phyloP scores from a whole-genome alignment of 2,113 vertebrate genomes.

The Anhinga anhinga region DNA sequence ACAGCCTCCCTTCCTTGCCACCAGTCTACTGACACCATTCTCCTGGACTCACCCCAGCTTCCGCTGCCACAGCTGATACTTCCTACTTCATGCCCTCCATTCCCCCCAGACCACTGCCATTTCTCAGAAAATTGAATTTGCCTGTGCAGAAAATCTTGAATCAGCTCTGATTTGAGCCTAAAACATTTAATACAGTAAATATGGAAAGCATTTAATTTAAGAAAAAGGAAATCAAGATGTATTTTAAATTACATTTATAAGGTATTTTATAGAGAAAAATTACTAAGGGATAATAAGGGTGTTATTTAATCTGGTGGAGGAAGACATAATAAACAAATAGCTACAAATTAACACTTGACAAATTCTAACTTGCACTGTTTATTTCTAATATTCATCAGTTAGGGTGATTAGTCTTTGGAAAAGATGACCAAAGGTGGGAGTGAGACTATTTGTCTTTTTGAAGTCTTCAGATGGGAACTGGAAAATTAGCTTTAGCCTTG shows the following conservation, averaged over 20 bases:
- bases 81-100: background rate
- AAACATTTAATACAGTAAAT: background rate
- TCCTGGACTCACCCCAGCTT: background rate
- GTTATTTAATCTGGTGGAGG: background rate
- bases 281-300: background rate
- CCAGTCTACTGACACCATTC: background rate
- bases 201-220: background rate
- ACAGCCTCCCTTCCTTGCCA: background rate
- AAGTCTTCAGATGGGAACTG: background rate
- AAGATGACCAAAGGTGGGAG: background rate
- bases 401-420: background rate
- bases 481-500: background rate
- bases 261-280: background rate
- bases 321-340: background rate
- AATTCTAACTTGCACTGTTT: background rate
- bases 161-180: background rate
- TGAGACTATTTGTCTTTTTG: background rate
- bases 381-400: background rate
- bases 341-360: background rate
- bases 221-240: background rate
- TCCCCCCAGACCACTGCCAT: background rate
- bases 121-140: background rate
- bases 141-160: background rate
- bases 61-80: background rate
- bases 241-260: background rate